Base-by-base conservation (phyloP, 2,888 invertebrate genomes). In the Monopis laevigella region DNA sequence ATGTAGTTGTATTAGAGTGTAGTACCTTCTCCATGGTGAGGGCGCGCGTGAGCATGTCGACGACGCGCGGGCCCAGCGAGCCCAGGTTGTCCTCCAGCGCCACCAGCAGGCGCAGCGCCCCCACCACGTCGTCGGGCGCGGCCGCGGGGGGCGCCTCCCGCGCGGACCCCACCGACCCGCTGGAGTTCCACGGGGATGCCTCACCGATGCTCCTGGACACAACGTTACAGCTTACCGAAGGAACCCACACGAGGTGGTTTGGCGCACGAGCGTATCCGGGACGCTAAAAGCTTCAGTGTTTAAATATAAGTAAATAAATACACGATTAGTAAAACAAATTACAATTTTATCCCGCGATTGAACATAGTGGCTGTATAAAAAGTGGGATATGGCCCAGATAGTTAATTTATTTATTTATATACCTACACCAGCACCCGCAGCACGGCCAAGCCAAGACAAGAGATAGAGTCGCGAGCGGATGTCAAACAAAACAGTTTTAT, bases 51-150 rank as follows among this genome's bases (percentile, higher is more conserved):
- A 93, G 69, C 47, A 93, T 62, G 45, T 89, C 88, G 0, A 92
- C 86, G 10, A 92, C 82, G 65, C 88, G 90, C 0, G 92, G 92
- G 0, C 92, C 93, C 4, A 93, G 72, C 26, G 92, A 91, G n/a
- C 93, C 93, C 38, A 94, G 70, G 55, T 90, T 89, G 50, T 88
- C 89, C 61, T 94, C 93, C 3, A 94, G 70, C 1, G 93, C 93
- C 1, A 92, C 90, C 0, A 94, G 75, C 47, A 90, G 74, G 26
- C 93, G 82, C 43, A 93, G 65, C 38, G 91, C 88, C 16, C 84
- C 84, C 2, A 90, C 86, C 5, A 88, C 81, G 35, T 85, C 83
- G 43, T 85, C 84, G 0, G 82, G 59, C 29, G 82, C 74, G 8
- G 64, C 66, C 41, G 74, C 64, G 46, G 65, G 65, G 19, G 46